A percentile compares a stretch with the other conserved stretches of the same genome.
Evolutionary conservation across 2,797 vertebrate genomes (phyloP).

Genomic region (Momotus momota): DNA sequence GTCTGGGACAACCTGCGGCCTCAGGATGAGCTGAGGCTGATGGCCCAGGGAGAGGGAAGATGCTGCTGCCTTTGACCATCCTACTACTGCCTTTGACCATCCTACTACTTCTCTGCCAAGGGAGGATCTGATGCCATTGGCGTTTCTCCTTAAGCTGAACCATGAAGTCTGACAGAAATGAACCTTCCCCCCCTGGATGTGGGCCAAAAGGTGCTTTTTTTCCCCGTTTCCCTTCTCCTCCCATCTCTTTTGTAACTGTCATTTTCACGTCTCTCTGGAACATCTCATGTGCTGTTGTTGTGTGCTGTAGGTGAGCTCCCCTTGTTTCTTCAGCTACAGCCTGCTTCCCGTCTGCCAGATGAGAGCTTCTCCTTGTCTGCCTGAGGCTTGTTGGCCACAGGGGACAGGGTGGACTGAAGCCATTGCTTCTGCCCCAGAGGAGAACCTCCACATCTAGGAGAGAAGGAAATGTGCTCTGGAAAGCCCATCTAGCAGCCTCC

Average conservation of each 20-base stretch:
- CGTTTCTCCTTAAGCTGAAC: constrained; percentile 43
- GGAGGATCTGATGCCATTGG: not conserved
- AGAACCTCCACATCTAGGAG: not conserved
- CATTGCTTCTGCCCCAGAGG: not conserved
- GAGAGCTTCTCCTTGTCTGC: not conserved
- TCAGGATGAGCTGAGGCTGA: not conserved
- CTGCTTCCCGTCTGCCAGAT: constrained; percentile 8
- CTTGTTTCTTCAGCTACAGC: not conserved
- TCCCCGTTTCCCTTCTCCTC: not conserved
- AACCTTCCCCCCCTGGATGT: constrained; percentile 31
- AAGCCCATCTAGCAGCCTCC: not conserved
- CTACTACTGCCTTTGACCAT: not conserved
- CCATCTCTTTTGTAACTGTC: constrained; percentile 29
- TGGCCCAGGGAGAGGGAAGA: not conserved
- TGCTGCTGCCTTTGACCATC: not conserved
- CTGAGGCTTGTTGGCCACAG: not conserved
- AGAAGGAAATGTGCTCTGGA: not conserved
- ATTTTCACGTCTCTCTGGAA: constrained; percentile 35
- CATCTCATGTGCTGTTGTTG: not conserved
- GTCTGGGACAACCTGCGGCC: not conserved
- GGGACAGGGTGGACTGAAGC: not conserved
- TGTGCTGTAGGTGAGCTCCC: not conserved
- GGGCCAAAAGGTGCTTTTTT: not conserved
- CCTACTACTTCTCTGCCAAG: not conserved
- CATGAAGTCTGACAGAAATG: constrained; percentile 47